Conservation (phyloP, 2,113 vertebrate species). For the Cervus canadensis region DNA sequence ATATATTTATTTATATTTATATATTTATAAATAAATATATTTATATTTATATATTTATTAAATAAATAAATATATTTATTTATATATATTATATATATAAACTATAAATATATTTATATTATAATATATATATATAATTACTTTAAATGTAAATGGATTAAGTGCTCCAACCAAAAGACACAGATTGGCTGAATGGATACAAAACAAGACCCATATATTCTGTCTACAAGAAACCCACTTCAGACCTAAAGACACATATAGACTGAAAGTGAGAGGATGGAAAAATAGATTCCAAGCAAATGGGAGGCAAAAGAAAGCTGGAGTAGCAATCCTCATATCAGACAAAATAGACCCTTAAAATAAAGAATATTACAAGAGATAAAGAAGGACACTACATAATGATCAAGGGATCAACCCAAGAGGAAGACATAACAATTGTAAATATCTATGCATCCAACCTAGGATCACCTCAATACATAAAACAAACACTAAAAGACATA, state of each 20-base stretch:
- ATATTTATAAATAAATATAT: no score
- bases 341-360: background rate
- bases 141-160: background rate
- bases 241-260: background rate
- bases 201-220: background rate
- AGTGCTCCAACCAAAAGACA: background rate
- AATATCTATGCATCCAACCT: background rate
- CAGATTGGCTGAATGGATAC: background rate
- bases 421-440: background rate
- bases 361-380: background rate
- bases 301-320: background rate
- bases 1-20: no score
- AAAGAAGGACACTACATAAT: background rate
- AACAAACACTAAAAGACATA: background rate
- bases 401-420: background rate
- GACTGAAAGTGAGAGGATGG: background rate
- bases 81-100: no score
- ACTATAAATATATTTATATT: no score
- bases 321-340: background rate
- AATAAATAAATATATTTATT: no score
- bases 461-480: background rate
- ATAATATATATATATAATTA: background rate
- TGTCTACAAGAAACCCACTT: background rate
- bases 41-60: no score
- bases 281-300: background rate